Base-by-base conservation (phyloP, 2,797 vertebrate genomes). In the Florisuga fusca region DNA sequence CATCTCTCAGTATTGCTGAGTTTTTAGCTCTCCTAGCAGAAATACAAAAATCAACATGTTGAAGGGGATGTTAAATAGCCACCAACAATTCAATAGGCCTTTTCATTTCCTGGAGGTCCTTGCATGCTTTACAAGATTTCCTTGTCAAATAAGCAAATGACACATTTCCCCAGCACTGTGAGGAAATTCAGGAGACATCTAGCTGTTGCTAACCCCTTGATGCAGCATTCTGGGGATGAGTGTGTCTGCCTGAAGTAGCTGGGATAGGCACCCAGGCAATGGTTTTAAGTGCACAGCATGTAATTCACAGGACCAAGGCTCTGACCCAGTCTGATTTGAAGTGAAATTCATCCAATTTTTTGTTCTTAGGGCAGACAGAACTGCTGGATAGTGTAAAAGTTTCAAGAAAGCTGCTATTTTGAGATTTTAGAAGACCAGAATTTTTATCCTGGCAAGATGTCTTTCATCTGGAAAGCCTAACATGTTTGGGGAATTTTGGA, bases 61-160 rank as follows among this genome's bases (percentile, higher is more conserved):
- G 59, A 78, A 81, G 69, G 31, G 12, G 33, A 67, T 69, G 54
- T 78, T 73, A 94, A 87, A 78, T 78, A 64, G 82, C 14, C 16
- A 55, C 48, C 38, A 43, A 34, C 14, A 26, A 63, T 92, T 79
- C 7, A 46, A 78, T 13, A 57, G 34, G 22, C 12, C 41, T 81
- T 91, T 90, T 57, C 23, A 29, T 87, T 94, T 76, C 19, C 5
- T 15, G 48, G n/a, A 21, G 34, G 62, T 66, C 38, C 23, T 64
- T 58, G 33, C 1, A 3, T 38, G 46, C 29, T 91, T 73, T 67
- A 29, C 43, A 62, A 61, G 51, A 58, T 77, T 82, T 80, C 20
- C n/a, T 29, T 25, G 23, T 66, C 55, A 58, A 81, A 34, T 1
- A 2, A 72, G 31, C n/a, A 36, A 50, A 83, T 23, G 82, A 89